Base-by-base conservation (phyloP, 2,888 invertebrate species). In the Euproctis similis region DNA sequence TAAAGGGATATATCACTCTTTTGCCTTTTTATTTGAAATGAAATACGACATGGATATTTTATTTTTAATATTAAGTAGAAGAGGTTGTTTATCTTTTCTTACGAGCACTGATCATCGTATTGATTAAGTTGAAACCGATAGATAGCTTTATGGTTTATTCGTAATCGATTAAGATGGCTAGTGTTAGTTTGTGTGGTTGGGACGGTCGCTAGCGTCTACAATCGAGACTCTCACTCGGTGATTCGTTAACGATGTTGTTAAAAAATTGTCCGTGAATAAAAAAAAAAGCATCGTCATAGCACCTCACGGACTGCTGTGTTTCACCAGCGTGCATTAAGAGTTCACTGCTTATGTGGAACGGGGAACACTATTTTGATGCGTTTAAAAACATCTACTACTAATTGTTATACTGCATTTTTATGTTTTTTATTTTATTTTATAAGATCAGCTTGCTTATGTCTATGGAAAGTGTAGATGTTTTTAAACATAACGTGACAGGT, bases 311-410 rank as follows among this genome's bases (percentile, higher is more conserved):
- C 40, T 62, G 50, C 46, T 57, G 63, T 64, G 56, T 54, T 44
- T 64, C 77, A 80, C 78, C 61, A 60, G 64, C 76, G 77, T 75
- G 77, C 77, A 76, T 75, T 56, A 65, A 58, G 70, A 76, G 72
- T 52, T 74, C 81, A 84, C 82, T 68, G 84, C 84, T 82, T 82
- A 60, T 58, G 66, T 73, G 78, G 76, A 76, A 72, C 65, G 70
- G 80, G 69, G 51, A 53, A 70, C 69, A 71, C 74, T 46, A 49
- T 44, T 40, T 45, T 50, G 39, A 46, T 23, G 57, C 60, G 61
- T 63, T 59, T 61, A 73, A 65, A 66, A 67, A 71, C 60, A 67
- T 72, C 60, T 64, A 60, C 57, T 8, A 1, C 12, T 8, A 8
- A 16, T 16, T 6, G 13, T 4, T 29, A 8, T 23, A 18, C n/a